Base-by-base conservation (phyloP, 2,113 vertebrate genomes). In the Thamnaconus septentrionalis region DNA sequence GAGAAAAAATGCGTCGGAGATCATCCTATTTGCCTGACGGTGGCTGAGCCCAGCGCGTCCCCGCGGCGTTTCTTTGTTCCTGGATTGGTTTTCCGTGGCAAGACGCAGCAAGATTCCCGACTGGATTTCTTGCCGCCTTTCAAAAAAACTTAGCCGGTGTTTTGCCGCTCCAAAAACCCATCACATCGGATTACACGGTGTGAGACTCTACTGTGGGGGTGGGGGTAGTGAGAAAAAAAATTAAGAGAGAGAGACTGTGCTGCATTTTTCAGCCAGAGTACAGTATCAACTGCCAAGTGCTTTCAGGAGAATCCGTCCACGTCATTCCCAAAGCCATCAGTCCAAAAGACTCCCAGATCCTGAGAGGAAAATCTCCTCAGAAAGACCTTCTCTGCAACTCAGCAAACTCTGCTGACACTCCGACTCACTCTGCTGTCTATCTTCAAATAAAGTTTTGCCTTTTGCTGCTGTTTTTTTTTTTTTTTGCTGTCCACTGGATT, bases 141-240 rank as follows among this genome's bases (percentile, higher is more conserved):
- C 59, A 78, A 83, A 70, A 78, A 83, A 70, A 78, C 85, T 77
- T 79, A 66, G 63, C 69, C 76, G 76, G 68, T 58, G 53, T 83
- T 84, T 82, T 81, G 76, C 80, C 59, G 71, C 76, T 88, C 69
- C 82, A 62, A 87, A 87, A 87, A 69, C 73, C 62, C 79, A 85
- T 91, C 81, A 76, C 75, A 80, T 74, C 76, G 79, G 79, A 91
- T 91, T 90, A 87, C 78, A 88, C 46, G 78, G 53, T 79, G 81
- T 56, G 6, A 72, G 76, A 82, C 76, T 85, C 72, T 76, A 76
- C 59, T 64, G 62, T 31, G 18, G 18, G 18, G 1, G 18, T 31
- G 18, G 18, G 18, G 18, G 18, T 31, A 2, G 18, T 31, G 66
- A 11, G 59, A 61, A 58, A 60, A 59, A 71, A 9, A 68, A 64